Conservation (phyloP, 2,888 invertebrate genomes). For the Drosophila mimica region DNA sequence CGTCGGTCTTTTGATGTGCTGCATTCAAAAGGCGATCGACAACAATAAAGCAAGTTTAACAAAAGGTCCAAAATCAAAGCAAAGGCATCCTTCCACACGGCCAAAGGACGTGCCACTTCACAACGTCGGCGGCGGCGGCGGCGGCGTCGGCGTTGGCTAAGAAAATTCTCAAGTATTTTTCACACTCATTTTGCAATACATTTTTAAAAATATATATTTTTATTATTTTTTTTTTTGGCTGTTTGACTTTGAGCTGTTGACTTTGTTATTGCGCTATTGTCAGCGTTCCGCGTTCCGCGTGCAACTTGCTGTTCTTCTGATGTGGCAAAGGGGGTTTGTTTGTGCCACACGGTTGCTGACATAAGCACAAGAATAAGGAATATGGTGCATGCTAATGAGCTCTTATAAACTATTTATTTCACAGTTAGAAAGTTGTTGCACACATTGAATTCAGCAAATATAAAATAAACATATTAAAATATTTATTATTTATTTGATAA, state of each 20-base stretch:
- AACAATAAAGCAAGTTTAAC: constrained; percentile 19
- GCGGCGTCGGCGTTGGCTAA: constrained; percentile 29
- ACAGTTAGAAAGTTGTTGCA: too few species aligned
- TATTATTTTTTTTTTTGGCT: constrained; percentile 1
- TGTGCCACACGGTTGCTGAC: not conserved
- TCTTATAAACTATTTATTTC: constrained; percentile 2
- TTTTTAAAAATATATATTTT: constrained; percentile 11
- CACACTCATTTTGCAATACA: constrained; percentile 69
- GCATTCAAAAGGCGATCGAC: constrained; percentile 61
- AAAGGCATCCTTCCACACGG: constrained; percentile 9
- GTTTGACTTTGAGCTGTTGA: constrained; percentile 7
- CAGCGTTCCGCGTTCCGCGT: not conserved
- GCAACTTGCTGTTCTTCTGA: not conserved
- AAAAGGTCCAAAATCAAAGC: constrained; percentile 51
- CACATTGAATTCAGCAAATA: not conserved
- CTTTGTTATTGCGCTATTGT: constrained; percentile 26
- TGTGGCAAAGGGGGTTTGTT: constrained; percentile 6
- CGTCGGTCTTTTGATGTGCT: constrained; percentile 59
- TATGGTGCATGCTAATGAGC: constrained; percentile 32
- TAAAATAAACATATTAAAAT: not conserved
- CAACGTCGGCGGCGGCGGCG: not conserved
- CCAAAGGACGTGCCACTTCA: constrained; percentile 51
- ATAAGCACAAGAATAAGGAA: constrained; percentile 14
- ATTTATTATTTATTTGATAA: not conserved
- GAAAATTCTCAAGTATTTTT: constrained; percentile 53